These are phyloP conservation scores for Regulus satrapa DNA, from an alignment of 2,113 vertebrate species.

Conservation along the genomic window DNA sequence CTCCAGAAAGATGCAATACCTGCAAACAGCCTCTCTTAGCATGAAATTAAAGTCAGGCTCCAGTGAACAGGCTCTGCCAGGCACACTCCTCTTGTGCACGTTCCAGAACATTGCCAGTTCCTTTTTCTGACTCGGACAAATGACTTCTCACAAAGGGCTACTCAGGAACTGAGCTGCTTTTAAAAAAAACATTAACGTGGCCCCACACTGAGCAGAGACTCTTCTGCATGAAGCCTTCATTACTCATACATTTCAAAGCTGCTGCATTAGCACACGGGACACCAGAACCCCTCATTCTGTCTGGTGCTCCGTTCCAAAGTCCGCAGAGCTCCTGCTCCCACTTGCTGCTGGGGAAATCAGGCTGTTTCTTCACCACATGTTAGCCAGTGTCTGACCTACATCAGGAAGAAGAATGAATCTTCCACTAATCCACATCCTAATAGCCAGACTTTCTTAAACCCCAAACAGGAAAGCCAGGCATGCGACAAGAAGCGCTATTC, in stretches of 20 bases:
- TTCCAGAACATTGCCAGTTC: constrained; percentile 61
- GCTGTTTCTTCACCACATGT: constrained; percentile 26
- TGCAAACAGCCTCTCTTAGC: constrained; percentile 68
- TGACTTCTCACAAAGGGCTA: constrained; percentile 48
- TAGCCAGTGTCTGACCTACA: constrained; percentile 33
- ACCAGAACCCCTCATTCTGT: background rate
- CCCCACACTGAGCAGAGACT: constrained; percentile 48
- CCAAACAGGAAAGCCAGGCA: constrained; percentile 69
- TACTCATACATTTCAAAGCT: constrained; percentile 59
- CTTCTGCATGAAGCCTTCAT: constrained; percentile 54
- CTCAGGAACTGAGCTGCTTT: constrained; percentile 34
- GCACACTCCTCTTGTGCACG: constrained; percentile 14
- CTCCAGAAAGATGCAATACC: constrained; percentile 62
- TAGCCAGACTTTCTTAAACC: constrained; percentile 66
- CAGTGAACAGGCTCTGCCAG: background rate
- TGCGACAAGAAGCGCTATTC: constrained; percentile 55
- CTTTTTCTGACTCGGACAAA: constrained; percentile 50
- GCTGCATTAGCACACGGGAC: constrained; percentile 11
- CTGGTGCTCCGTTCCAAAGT: background rate
- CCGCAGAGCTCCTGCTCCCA: background rate
- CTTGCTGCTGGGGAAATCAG: constrained; percentile 38
- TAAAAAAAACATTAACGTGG: constrained; percentile 7
- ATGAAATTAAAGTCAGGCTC: constrained; percentile 47
- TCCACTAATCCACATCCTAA: constrained; percentile 75
- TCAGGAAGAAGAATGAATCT: constrained; percentile 62